These are phyloP conservation scores for Homarus americanus DNA, from an alignment of 1,140 invertebrate species.

Conservation along the genomic window DNA sequence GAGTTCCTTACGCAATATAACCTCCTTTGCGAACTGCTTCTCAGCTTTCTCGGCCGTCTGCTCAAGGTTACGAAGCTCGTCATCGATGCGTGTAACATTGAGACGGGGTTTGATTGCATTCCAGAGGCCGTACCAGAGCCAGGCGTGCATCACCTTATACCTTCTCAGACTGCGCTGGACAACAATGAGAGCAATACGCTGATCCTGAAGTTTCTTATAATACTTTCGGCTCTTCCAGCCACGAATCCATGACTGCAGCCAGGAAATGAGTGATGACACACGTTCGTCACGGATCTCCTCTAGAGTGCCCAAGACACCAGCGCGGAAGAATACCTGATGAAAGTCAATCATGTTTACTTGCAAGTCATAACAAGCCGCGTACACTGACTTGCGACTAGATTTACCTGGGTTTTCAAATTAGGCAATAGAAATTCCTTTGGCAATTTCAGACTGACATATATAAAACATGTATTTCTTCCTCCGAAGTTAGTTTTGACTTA, in stretches of 20 bases:
- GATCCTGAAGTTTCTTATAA: slow-evolving; percentile 98
- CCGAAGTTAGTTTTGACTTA: too few species aligned
- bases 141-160: slow-evolving; percentile 98
- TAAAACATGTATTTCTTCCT: too few species aligned
- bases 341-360: not conserved
- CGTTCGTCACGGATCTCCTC: slow-evolving; percentile 99
- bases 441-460: too few species aligned
- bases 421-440: too few species aligned
- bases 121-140: slow-evolving; percentile 99
- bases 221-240: slow-evolving; percentile 90
- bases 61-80: slow-evolving; percentile 97
- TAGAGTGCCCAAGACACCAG: slow-evolving; percentile 99
- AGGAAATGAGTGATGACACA: slow-evolving; percentile 97
- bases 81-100: slow-evolving; percentile 98
- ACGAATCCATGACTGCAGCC: slow-evolving; percentile 98
- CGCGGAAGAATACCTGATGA: slow-evolving; percentile 99
- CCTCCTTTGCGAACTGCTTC: slow-evolving; percentile 79
- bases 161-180: slow-evolving; percentile 99
- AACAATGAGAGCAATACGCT: slow-evolving; percentile 96
- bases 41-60: slow-evolving; percentile 89
- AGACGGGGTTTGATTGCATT: slow-evolving; percentile 98
- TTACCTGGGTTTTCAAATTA: too few species aligned
- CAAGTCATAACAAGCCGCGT: too few species aligned
- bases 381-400: too few species aligned
- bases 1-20: slow-evolving; percentile 82